phyloP scores from a whole-genome alignment of 2,113 vertebrate genomes.

The Ploceus nigricollis region DNA sequence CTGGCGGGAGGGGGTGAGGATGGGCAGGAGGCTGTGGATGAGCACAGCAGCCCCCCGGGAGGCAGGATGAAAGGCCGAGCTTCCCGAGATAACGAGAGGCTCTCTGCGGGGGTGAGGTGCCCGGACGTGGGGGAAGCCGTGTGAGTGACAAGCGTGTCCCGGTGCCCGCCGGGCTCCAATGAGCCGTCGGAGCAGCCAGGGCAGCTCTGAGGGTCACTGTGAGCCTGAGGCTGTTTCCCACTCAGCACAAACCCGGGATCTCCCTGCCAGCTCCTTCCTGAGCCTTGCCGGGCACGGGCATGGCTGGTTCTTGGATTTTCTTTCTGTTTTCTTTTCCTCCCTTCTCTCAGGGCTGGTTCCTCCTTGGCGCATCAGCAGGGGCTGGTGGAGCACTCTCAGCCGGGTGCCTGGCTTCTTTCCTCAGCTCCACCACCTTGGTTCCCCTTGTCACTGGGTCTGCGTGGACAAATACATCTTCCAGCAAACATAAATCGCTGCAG shows the following conservation, averaged over 20 bases:
- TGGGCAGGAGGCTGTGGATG: neutral
- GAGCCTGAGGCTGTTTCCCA: neutral
- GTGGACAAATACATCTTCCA: neutral
- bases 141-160: slow-evolving; percentile 32
- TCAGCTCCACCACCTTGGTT: neutral
- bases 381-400: neutral
- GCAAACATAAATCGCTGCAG: neutral
- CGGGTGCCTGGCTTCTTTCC: neutral
- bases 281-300: neutral
- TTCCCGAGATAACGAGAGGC: neutral
- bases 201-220: neutral
- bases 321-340: neutral
- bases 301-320: neutral
- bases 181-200: rapidly evolving
- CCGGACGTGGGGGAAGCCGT: rapidly evolving
- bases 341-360: neutral
- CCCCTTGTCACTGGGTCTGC: neutral
- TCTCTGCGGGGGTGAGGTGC: neutral
- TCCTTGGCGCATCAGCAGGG: neutral
- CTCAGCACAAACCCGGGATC: rapidly evolving
- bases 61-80: neutral
- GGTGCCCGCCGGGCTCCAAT: neutral
- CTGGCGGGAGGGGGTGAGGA: neutral
- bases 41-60: neutral
- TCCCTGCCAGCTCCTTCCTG: neutral